Percentiles rank a stretch among this genome's conserved stretches.
phyloP scores from a whole-genome alignment of 2,113 vertebrate species.

The Campylomormyrus numenius region DNA sequence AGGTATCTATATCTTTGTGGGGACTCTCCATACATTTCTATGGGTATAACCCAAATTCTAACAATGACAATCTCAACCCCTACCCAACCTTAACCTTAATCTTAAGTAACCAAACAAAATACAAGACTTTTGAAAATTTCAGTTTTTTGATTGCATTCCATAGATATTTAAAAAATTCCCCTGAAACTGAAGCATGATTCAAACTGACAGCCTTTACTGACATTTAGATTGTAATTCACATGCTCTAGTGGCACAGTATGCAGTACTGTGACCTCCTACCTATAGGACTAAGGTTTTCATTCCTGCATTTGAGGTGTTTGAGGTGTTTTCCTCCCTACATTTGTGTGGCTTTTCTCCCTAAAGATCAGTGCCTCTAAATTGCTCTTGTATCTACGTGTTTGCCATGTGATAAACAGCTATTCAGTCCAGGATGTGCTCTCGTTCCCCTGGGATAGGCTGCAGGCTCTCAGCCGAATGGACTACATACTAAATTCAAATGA shows the following conservation, averaged over 20 bases:
- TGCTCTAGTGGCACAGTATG: not conserved
- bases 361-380: not conserved
- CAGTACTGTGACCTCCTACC: not conserved
- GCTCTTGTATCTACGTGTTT: not conserved
- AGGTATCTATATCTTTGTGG: not conserved
- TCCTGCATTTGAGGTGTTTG: not conserved
- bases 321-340: not conserved
- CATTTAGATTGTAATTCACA: not conserved
- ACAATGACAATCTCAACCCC: too few species aligned
- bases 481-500: not conserved
- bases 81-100: too few species aligned
- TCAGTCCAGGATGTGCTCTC: not conserved
- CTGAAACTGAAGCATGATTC: not conserved
- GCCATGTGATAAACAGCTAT: not conserved
- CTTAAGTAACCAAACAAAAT: too few species aligned
- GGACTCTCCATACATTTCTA: not conserved
- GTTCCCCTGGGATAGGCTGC: not conserved
- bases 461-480: not conserved
- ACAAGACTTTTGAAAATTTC: too few species aligned
- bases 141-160: not conserved
- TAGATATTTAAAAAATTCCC: not conserved
- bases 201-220: not conserved
- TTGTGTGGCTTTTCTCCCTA: not conserved
- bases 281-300: not conserved
- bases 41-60: too few species aligned